These are phyloP conservation scores for Cochlearius cochlearius DNA, from an alignment of 2,113 vertebrate species.

Conservation along the genomic window DNA sequence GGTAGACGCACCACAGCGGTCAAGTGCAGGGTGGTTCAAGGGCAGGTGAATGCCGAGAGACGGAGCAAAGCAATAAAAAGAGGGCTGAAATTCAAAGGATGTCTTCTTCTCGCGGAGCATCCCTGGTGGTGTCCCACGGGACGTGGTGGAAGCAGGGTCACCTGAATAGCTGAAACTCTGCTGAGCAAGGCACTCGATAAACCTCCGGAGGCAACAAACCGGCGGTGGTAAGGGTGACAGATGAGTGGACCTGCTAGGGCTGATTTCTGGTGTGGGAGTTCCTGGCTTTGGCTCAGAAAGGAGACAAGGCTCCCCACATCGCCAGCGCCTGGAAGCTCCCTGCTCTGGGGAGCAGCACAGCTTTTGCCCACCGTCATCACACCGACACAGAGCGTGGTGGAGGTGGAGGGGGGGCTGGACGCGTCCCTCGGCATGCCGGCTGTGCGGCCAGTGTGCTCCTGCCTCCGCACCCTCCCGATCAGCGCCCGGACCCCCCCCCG, in stretches of 20 bases:
- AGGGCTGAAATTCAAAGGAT: not conserved
- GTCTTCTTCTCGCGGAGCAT: fast-evolving
- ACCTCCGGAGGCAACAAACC: not conserved
- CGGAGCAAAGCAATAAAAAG: not conserved
- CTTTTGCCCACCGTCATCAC: fast-evolving
- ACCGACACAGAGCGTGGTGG: fast-evolving
- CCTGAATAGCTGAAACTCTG: not conserved
- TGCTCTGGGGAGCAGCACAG: not conserved
- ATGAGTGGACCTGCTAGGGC: fast-evolving
- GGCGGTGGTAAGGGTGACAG: fast-evolving
- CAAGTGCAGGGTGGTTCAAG: not conserved
- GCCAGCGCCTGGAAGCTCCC: not conserved
- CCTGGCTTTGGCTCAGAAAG: not conserved
- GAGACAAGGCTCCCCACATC: fast-evolving
- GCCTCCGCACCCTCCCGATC: not conserved
- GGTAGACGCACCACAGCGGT: fast-evolving
- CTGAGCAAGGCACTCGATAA: not conserved
- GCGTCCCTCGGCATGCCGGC: fast-evolving
- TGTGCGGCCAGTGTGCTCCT: fast-evolving
- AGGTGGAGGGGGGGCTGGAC: not conserved
- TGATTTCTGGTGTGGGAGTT: fast-evolving
- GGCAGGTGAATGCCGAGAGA: fast-evolving
- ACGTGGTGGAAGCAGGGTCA: fast-evolving
- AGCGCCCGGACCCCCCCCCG: fast-evolving
- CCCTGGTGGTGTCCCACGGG: not conserved